Percentiles rank a stretch among this genome's conserved stretches.
These are phyloP conservation scores for Epirrhoe alternata DNA, from an alignment of 2,888 invertebrate genomes.

Conservation along the genomic window DNA sequence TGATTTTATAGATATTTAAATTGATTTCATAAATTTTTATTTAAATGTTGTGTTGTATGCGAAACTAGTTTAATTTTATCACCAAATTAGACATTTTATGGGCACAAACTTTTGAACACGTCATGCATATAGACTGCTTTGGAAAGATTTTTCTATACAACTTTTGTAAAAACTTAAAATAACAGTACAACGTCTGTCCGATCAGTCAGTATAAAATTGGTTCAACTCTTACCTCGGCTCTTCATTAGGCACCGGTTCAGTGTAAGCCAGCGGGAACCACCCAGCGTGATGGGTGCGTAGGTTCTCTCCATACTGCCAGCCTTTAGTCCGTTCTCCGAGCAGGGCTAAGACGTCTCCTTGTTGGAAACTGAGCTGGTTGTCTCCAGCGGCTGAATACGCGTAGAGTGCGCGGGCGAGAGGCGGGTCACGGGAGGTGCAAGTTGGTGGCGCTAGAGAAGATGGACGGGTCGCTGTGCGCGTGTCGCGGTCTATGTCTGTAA, in stretches of 20 bases:
- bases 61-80: neutral
- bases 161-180: no score
- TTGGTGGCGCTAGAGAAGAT: slow-evolving; percentile 87
- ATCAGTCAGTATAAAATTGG: neutral
- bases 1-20: slow-evolving; percentile 4
- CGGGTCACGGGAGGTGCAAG: slow-evolving; percentile 86
- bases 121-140: no score
- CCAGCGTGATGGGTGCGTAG: slow-evolving; percentile 95
- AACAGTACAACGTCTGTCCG: no score
- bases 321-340: slow-evolving; percentile 96
- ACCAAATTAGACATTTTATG: neutral
- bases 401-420: slow-evolving; percentile 94
- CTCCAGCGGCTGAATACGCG: slow-evolving; percentile 94
- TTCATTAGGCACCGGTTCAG: slow-evolving; percentile 91
- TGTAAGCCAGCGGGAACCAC: slow-evolving; percentile 98
- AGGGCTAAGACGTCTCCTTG: slow-evolving; percentile 95
- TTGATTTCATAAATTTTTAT: no score
- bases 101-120: neutral
- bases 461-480: slow-evolving; percentile 83
- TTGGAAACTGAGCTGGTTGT: slow-evolving; percentile 96
- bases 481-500: slow-evolving; percentile 59
- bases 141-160: no score
- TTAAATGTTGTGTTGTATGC: no score
- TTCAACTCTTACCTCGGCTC: slow-evolving; percentile 53
- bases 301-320: slow-evolving; percentile 99